Percentiles rank a stretch among this genome's conserved stretches.
These are phyloP conservation scores for Abramis brama DNA, from an alignment of 2,113 vertebrate genomes.

Conservation along the genomic window DNA sequence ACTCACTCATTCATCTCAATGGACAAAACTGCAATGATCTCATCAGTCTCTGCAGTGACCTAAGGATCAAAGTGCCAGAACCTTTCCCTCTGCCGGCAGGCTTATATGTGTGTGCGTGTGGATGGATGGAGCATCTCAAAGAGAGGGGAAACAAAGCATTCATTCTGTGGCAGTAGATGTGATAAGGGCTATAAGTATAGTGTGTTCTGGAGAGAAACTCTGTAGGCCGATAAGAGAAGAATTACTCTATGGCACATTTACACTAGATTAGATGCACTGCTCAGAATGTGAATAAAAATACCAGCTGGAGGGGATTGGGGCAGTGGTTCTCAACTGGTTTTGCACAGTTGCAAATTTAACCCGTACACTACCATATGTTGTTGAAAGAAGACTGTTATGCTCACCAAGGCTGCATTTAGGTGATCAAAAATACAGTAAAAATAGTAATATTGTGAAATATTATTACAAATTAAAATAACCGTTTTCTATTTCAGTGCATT, in stretches of 20 bases:
- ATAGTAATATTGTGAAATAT: not conserved
- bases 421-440: not conserved
- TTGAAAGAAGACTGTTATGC: not conserved
- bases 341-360: not conserved
- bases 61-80: constrained; percentile 63
- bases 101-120: constrained; percentile 20
- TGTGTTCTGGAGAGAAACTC: constrained; percentile 41
- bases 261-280: constrained; percentile 42
- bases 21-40: constrained; percentile 56
- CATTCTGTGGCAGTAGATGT: constrained; percentile 45
- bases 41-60: constrained; percentile 44
- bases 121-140: constrained; percentile 36
- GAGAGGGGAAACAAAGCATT: constrained; percentile 50
- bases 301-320: constrained; percentile 39
- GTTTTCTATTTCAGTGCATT: not conserved
- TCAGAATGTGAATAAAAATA: constrained; percentile 49
- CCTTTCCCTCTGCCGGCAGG: constrained; percentile 38
- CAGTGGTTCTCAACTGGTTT: not conserved
- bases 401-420: not conserved
- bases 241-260: constrained; percentile 59
- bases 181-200: constrained; percentile 43
- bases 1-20: constrained; percentile 58
- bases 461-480: not conserved
- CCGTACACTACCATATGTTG: not conserved
- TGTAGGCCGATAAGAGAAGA: constrained; percentile 52